Evolutionary conservation across 2,797 vertebrate species (phyloP).

Genomic region (Sebastolobus alascanus): DNA sequence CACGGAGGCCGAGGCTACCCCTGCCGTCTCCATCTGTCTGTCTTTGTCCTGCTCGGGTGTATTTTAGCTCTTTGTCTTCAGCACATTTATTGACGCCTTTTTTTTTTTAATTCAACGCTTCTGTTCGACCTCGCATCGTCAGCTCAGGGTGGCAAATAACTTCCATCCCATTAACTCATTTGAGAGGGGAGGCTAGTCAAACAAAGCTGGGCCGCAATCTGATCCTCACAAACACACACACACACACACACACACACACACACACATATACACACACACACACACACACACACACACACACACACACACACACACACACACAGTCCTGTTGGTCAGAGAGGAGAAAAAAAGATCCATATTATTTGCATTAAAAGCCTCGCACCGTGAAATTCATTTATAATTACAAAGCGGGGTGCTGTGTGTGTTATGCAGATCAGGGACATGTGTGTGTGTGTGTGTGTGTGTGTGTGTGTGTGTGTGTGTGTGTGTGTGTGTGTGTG

Average conservation of each 20-base stretch:
- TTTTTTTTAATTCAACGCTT: constrained; percentile 84
- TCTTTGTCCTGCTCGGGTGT: constrained; percentile 85
- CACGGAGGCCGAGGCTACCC: constrained; percentile 45
- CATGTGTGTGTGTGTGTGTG: constrained; percentile 51
- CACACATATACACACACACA: no score
- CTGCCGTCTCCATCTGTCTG: constrained; percentile 91
- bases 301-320: constrained; percentile 30
- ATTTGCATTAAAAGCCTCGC: constrained; percentile 87
- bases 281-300: constrained; percentile 14
- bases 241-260: not conserved
- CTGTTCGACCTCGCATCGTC: constrained; percentile 83
- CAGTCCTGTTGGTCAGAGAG: constrained; percentile 63
- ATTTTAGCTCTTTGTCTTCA: constrained; percentile 91
- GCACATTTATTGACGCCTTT: constrained; percentile 85
- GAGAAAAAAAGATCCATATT: constrained; percentile 75
- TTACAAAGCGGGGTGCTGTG: constrained; percentile 77
- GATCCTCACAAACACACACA: constrained; percentile 65
- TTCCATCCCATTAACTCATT: constrained; percentile 97
- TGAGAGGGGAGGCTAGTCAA: constrained; percentile 88
- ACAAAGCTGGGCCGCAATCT: constrained; percentile 89
- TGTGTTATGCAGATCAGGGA: constrained; percentile 79
- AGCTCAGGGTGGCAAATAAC: constrained; percentile 85
- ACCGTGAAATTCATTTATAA: constrained; percentile 88
- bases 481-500: constrained; percentile 71
- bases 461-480: constrained; percentile 19